A percentile compares a stretch with the other conserved stretches of the same genome.
These are phyloP conservation scores for Latrodectus geometricus DNA, from an alignment of 1,140 invertebrate species.

Conservation along the genomic window DNA sequence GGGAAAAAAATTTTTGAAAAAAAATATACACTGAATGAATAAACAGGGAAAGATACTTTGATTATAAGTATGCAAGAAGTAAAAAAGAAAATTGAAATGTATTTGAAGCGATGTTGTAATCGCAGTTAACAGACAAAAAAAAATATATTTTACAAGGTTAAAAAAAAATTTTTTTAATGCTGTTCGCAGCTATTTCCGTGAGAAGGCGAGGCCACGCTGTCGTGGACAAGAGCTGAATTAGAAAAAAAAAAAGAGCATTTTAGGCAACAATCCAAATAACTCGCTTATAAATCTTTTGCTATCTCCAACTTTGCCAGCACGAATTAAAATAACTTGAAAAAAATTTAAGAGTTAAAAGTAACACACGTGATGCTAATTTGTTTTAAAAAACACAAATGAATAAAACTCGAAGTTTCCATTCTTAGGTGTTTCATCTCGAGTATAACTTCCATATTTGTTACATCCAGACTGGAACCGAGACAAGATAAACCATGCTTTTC, in stretches of 20 bases:
- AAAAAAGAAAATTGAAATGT: constrained; percentile 7
- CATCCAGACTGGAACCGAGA: too few relatives aligned
- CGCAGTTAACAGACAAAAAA: constrained; percentile 34
- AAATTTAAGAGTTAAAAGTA: too few relatives aligned
- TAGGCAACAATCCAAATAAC: constrained; percentile 29
- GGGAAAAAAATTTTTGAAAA: not conserved
- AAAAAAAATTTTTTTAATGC: constrained; percentile 20
- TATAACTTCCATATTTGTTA: too few relatives aligned
- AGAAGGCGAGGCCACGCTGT: constrained; percentile 6
- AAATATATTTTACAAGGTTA: constrained; percentile 38
- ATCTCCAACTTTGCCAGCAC: not conserved
- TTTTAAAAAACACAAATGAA: too few relatives aligned
- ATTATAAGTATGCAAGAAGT: not conserved
- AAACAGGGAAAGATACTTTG: not conserved
- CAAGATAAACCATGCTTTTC: too few relatives aligned
- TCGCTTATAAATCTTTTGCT: not conserved
- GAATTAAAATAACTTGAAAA: not conserved
- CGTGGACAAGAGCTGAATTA: not conserved
- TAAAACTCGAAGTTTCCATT: too few relatives aligned
- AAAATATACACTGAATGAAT: not conserved
- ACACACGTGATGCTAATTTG: too few relatives aligned
- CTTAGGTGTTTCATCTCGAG: too few relatives aligned
- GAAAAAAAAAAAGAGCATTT: not conserved
- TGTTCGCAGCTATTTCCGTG: not conserved
- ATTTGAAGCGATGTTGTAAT: constrained; percentile 46